Evolutionary conservation across 2,113 vertebrate genomes (phyloP).

Genomic region (Gila orcuttii): DNA sequence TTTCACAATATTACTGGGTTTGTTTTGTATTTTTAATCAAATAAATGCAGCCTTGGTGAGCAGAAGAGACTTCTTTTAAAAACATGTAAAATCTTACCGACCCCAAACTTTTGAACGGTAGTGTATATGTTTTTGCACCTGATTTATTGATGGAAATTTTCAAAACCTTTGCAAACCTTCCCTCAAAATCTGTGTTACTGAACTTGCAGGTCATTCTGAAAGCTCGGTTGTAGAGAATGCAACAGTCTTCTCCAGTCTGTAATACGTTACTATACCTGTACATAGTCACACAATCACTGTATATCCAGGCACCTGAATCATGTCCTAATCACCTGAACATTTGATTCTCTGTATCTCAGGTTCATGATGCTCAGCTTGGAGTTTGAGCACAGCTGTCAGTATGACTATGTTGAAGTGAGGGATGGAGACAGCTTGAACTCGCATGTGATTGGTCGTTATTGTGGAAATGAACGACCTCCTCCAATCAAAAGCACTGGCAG

Average conservation of each 20-base stretch:
- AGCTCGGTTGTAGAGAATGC: background rate
- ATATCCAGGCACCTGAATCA: background rate
- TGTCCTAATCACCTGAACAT: background rate
- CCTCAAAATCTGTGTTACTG: background rate
- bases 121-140: background rate
- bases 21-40: too few relatives aligned
- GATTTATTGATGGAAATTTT: background rate
- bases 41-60: too few relatives aligned
- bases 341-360: slow-evolving; percentile 66
- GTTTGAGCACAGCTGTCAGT: slow-evolving; percentile 93
- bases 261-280: background rate
- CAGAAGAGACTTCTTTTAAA: too few relatives aligned
- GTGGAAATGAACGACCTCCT: slow-evolving; percentile 87
- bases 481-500: slow-evolving; percentile 85
- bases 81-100: too few relatives aligned
- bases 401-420: slow-evolving; percentile 92
- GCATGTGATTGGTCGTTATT: slow-evolving; percentile 87
- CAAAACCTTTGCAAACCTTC: background rate
- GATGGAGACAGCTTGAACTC: slow-evolving; percentile 88
- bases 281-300: background rate
- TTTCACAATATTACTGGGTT: too few relatives aligned
- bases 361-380: slow-evolving; percentile 97
- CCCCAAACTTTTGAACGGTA: too few relatives aligned
- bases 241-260: background rate
- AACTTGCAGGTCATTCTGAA: background rate